Evolutionary conservation across 2,113 vertebrate genomes (phyloP).

Genomic region (Rhea pennata): DNA sequence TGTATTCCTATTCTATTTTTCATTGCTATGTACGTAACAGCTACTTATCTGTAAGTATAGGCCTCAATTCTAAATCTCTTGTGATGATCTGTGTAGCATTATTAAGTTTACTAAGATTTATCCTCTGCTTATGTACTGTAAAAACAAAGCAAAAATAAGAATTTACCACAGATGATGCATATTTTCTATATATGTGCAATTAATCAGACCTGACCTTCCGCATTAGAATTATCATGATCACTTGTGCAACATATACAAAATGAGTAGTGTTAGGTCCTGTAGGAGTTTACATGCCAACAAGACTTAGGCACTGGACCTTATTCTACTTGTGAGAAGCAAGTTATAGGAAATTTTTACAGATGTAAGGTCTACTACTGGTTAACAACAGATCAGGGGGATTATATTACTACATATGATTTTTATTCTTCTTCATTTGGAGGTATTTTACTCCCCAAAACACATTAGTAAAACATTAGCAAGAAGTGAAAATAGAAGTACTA

Average conservation of each 20-base stretch:
- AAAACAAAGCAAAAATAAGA: not conserved
- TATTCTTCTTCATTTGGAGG: not conserved
- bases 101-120: not conserved
- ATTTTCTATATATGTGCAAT: not conserved
- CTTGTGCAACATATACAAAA: not conserved
- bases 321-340: not conserved
- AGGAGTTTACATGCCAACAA: not conserved
- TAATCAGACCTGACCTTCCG: not conserved
- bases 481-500: not conserved
- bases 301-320: not conserved
- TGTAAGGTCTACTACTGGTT: not conserved
- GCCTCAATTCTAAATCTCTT: not conserved
- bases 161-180: not conserved
- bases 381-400: not conserved
- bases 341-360: not conserved
- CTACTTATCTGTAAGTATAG: not conserved
- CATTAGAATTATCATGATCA: not conserved
- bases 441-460: not conserved
- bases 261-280: not conserved
- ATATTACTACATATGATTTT: not conserved
- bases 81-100: not conserved
- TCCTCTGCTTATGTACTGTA: not conserved
- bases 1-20: not conserved
- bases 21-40: not conserved
- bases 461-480: not conserved